These are phyloP conservation scores for Cylindroiulus punctatus DNA, from an alignment of 2,888 invertebrate genomes.

Conservation along the genomic window DNA sequence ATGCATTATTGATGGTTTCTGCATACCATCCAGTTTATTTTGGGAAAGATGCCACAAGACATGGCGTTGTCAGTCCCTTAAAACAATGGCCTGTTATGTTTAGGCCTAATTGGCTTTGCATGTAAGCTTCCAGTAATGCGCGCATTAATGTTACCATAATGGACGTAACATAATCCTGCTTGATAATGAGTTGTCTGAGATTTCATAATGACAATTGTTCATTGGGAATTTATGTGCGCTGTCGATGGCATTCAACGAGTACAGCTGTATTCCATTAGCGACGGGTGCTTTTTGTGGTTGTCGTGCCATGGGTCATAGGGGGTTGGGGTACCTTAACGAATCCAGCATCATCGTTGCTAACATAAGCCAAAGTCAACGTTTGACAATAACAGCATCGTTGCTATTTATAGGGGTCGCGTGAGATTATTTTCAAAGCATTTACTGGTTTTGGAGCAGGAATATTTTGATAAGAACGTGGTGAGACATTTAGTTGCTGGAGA, in stretches of 20 bases:
- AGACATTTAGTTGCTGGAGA: background rate
- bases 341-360: background rate
- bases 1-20: background rate
- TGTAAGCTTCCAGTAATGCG: constrained; percentile 21
- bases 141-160: constrained; percentile 39
- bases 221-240: background rate
- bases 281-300: constrained; percentile 41
- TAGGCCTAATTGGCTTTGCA: constrained; percentile 41
- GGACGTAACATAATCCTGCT: constrained; percentile 31
- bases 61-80: background rate
- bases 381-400: background rate
- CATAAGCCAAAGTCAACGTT: background rate
- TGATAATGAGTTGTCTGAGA: constrained; percentile 42
- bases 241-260: constrained; percentile 11
- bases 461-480: background rate
- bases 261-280: constrained; percentile 44
- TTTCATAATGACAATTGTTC: constrained; percentile 43
- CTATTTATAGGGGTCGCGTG: background rate
- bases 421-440: background rate
- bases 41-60: background rate
- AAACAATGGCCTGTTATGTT: constrained; percentile 21
- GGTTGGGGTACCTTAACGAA: background rate
- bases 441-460: background rate
- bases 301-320: background rate
- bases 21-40: background rate